Evolutionary conservation across 2,797 vertebrate genomes (phyloP), one percentile per base, ranked within the genome.

Genomic region (Streptopelia turtur): DNA sequence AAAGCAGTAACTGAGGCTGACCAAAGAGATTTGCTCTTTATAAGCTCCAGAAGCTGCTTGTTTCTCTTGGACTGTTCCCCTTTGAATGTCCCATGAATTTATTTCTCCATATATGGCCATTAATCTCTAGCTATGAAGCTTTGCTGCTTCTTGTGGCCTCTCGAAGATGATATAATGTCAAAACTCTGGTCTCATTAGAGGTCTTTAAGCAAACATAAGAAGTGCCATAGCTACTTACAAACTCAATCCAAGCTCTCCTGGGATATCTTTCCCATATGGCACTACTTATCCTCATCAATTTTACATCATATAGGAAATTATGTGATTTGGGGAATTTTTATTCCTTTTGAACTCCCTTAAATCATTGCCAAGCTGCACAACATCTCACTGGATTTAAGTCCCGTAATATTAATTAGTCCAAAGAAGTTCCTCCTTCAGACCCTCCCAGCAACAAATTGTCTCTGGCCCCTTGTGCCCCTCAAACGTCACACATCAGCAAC

Each of bases 241-340:
- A 92, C 30, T 70, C 71, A 92, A 45, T 28, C n/a, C 25, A 75
- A 94, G 33, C 11, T 70, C 95, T 85, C 81, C 35, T 59, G 80
- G 68, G 81, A 87, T 31, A 9, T 39, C 28, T 69, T 91, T 95
- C 57, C 61, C 88, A 89, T 68, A 85, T 52, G 92, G 75, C 72
- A 83, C 50, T 37, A 72, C 64, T 93, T 95, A 71, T 15, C 71
- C 39, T 90, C 75, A 89, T 69, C 61, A 89, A 47, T 87, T 94
- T 83, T 77, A 83, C n/a, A 87, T 92, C 78, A 60, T 53, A 72
- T 21, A 27, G 63, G 37, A 96, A 95, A 72, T 83, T 71, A 93
- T n/a, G 31, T 49, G 65, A 95, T 95, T 87, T 89, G 56, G 35
- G 35, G 65, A 92, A 59, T 16, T 25, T 0, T 60, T 37, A 93